Percentiles rank a stretch among this genome's conserved stretches.
phyloP scores from a whole-genome alignment of 2,113 vertebrate species.

The Anser cygnoides region DNA sequence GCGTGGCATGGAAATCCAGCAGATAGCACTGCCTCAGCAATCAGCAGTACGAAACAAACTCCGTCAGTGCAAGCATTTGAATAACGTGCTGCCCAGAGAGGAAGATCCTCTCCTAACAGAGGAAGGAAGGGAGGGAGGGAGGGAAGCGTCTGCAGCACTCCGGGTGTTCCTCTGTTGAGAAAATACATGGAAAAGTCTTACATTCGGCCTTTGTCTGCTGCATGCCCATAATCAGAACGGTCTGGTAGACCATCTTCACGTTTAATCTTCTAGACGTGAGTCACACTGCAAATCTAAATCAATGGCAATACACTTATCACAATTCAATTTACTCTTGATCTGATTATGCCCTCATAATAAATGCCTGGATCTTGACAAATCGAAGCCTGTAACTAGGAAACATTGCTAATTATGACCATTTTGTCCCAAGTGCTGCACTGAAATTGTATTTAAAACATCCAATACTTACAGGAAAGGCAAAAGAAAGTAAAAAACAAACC shows the following conservation, averaged over 20 bases:
- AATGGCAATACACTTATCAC: conserved; percentile 46
- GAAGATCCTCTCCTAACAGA: not conserved
- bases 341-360: conserved; percentile 30
- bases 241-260: conserved; percentile 18
- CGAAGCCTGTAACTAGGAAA: conserved; percentile 24
- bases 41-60: not conserved
- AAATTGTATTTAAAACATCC: not conserved
- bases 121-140: not conserved
- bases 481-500: conserved; percentile 25
- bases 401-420: conserved; percentile 3
- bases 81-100: not conserved
- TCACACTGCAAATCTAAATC: conserved; percentile 21
- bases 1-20: fast-evolving
- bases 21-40: not conserved
- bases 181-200: not conserved
- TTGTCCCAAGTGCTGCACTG: not conserved
- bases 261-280: conserved; percentile 6
- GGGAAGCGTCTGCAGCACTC: not conserved
- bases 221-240: not conserved
- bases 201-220: conserved; percentile 15
- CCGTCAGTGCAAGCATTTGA: not conserved
- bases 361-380: conserved; percentile 24
- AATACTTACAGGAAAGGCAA: conserved; percentile 28
- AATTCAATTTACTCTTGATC: conserved; percentile 59
- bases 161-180: not conserved